Evolutionary conservation across 2,888 invertebrate genomes (phyloP), one percentile per base, ranked within the genome.

Genomic region (Mimumesa dahlbomi): DNA sequence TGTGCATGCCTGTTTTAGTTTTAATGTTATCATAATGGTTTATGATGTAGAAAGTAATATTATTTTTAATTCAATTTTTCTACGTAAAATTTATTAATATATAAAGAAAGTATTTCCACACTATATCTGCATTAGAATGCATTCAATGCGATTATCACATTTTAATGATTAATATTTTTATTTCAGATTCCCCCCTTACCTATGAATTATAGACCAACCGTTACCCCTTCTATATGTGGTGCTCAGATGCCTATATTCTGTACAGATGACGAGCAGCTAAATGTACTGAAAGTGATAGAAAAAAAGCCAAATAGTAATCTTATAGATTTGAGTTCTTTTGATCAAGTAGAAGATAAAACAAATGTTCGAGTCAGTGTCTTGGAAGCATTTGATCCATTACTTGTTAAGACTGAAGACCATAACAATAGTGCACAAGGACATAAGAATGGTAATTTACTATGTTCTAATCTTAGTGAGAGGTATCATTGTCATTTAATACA

Each of bases 381-480:
- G 84, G 96, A 96, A 89, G 95, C 95, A 71, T 97, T 97, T 89
- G 97, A 97, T 92, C 97, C 97, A 48, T 91, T 97, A 87, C 91
- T 95, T 84, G 92, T 90, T 46, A 90, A 91, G 84, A 91, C 92
- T 84, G 93, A 94, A 77, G 90, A 90, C 79, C 90, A 91, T 87
- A 91, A 66, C 42, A 82, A 84, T 29, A 76, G 62, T 53, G 34
- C 59, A 43, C 64, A 68, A 50, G 77, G 73, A n/a, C 69, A 63
- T 40, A 83, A 73, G 59, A 79, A 84, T 13, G 83, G 82, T 84
- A 79, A 69, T 54, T 7, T 31, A 38, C 49, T 22, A 14, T n/a
- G n/a, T n/a, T n/a, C n/a, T n/a, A n/a, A n/a, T n/a, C n/a, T 29
- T 29, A 9, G 9, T 29, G 6, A 29, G 9, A 1, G 2, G 7